Base-by-base conservation (phyloP, 2,888 invertebrate species). In the Clivina fossor region DNA sequence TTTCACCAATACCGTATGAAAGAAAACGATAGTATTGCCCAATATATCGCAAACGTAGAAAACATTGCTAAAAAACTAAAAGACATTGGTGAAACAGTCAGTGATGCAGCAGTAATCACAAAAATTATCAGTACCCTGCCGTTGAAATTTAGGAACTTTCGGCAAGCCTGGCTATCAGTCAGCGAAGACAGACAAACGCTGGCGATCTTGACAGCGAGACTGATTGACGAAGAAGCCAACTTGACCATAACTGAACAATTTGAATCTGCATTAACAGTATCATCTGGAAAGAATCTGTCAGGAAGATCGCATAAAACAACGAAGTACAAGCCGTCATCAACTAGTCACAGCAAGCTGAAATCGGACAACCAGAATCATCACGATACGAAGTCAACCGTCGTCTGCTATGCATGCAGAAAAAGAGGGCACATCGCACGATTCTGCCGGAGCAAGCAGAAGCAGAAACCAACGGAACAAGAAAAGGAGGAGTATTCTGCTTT, bases 331-430 rank as follows among this genome's bases (percentile, higher is more conserved):
- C n/a, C 22, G 4, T 20, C 2, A 19, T 20, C 41, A 19, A 3
- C 5, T 19, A 22, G 41, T 20, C 13, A 19, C 1, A 41, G 41
- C 22, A 20, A 20, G 22, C 41, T 7, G 41, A 41, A 41, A 13
- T 41, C 16, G 44, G 44, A 44, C 44, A 22, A 44, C 28, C 16
- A 26, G 44, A 43, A 18, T n/a, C 26, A 26, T 9, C 30, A 16
- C 15, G 26, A 47, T 20, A 8, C 18, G 28, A 24, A 26, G 38
- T 9, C 20, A 13, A 19, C 9, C 22, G 47, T 18, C 16, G 37
- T 48, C 30, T 62, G 61, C 18, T 61, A 58, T 30, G 60, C 60
- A 32, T 64, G 62, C 49, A 38, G 41, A 7, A 64, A 60, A 41
- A 59, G 51, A 22, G 60, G 60, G 7, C 57, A 59, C 37, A 43